These are phyloP conservation scores for Taenioides sp. DNA, from an alignment of 2,797 vertebrate genomes.

Conservation along the genomic window DNA sequence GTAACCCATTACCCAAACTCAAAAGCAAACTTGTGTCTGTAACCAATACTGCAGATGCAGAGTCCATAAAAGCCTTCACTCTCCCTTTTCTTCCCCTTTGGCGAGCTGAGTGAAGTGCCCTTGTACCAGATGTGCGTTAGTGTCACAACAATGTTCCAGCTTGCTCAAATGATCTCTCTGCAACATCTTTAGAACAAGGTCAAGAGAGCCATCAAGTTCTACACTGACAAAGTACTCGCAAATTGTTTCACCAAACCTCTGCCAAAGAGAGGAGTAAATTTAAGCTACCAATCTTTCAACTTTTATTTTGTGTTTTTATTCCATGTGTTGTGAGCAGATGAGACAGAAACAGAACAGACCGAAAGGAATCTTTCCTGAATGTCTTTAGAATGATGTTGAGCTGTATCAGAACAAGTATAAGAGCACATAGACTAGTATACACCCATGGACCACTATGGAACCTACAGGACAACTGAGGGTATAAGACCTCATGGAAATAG, in stretches of 20 bases:
- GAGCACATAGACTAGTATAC: too few species aligned
- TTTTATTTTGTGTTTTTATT: neutral
- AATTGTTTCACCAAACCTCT: neutral
- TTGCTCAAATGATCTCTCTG: neutral
- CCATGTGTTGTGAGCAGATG: neutral
- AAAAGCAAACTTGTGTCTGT: neutral
- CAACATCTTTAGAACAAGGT: neutral
- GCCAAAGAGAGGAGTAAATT: neutral
- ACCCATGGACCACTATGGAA: too few species aligned
- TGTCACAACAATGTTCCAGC: neutral
- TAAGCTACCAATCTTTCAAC: neutral
- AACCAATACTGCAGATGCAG: too few species aligned
- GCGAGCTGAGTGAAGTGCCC: neutral
- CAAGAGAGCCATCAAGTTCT: neutral
- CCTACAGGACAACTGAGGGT: too few species aligned
- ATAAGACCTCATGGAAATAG: too few species aligned
- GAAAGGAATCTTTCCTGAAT: too few species aligned
- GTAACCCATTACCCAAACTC: neutral
- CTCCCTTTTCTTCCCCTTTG: neutral
- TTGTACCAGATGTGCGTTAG: neutral
- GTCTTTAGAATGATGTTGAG: too few species aligned
- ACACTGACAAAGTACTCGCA: neutral
- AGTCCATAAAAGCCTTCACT: neutral
- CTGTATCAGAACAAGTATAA: too few species aligned
- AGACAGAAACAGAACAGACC: neutral